Base-by-base conservation (phyloP, 1,140 invertebrate genomes). In the Drepana arcuata region DNA sequence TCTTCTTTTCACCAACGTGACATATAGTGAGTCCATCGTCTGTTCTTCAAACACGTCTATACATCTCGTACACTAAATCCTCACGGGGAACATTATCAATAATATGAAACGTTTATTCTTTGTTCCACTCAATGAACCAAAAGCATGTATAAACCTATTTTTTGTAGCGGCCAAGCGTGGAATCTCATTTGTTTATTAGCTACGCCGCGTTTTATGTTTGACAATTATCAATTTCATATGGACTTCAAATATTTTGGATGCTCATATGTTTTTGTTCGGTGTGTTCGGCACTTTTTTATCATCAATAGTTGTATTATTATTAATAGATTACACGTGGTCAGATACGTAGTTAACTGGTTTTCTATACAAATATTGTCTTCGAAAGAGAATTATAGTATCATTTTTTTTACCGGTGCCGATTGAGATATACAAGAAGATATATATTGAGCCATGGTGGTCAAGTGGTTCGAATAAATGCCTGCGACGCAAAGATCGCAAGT, bases 151-250 rank as follows among this genome's bases (percentile, higher is more conserved):
- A 21, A 21, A 21, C 9, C n/a, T n/a, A 21, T 21, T 21, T 21
- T 21, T 5, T 21, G 4, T 21, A 4, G 4, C 4, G 9, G 9
- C 9, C 18, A 21, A 21, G 18, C 35, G 16, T 25, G 32, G 26
- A 11, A 43, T 42, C 32, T 39, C 40, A 42, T 42, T 34, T 28
- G 29, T 34, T 35, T 40, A 39, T 34, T 34, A 28, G 41, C 40
- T 38, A 33, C 18, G 18, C 14, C 16, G 7, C n/a, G n/a, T n/a
- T 9, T 14, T 16, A 37, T n/a, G 25, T 35, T 15, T 48, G 21
- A 30, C 35, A 43, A 49, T 41, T 48, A 48, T 16, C 34, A 36
- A 41, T 46, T 41, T 46, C 34, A 27, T 41, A 42, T 42, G 42
- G 48, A 41, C 29, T 41, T 23, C 44, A 40, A 52, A 34, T 32